These are phyloP conservation scores for Orcinus orca DNA, from an alignment of 2,113 vertebrate genomes.

Conservation along the genomic window DNA sequence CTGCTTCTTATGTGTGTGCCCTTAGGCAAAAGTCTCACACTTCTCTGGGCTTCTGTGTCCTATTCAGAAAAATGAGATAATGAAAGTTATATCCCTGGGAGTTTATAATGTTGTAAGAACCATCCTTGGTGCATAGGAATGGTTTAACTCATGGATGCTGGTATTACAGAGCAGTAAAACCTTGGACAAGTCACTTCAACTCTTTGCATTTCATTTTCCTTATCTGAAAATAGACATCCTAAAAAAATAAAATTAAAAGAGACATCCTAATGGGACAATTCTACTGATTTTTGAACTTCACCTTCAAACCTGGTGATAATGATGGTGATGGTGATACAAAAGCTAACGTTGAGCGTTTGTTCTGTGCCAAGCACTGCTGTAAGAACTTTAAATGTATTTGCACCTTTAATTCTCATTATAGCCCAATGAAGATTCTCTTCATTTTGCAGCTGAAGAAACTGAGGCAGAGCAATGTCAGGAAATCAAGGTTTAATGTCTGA, in stretches of 20 bases:
- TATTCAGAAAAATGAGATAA: background rate
- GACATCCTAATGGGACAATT: background rate
- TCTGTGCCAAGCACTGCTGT: background rate
- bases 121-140: background rate
- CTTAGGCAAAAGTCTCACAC: background rate
- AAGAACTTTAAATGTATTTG: background rate
- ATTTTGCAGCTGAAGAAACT: background rate
- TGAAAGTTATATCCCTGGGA: background rate
- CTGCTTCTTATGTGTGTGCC: background rate
- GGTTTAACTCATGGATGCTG: background rate
- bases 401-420: background rate
- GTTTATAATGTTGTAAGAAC: background rate
- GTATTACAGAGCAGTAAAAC: background rate
- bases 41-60: background rate
- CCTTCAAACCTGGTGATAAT: background rate
- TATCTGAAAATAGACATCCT: background rate
- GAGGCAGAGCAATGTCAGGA: background rate
- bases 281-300: background rate
- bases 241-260: background rate
- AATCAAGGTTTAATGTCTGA: background rate
- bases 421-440: background rate
- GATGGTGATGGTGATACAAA: background rate
- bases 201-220: conserved; percentile 1
- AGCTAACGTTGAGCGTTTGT: background rate
- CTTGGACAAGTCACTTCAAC: background rate